Evolutionary conservation across 2,797 vertebrate genomes (phyloP).

Genomic region (Sebastes trivittatus): DNA sequence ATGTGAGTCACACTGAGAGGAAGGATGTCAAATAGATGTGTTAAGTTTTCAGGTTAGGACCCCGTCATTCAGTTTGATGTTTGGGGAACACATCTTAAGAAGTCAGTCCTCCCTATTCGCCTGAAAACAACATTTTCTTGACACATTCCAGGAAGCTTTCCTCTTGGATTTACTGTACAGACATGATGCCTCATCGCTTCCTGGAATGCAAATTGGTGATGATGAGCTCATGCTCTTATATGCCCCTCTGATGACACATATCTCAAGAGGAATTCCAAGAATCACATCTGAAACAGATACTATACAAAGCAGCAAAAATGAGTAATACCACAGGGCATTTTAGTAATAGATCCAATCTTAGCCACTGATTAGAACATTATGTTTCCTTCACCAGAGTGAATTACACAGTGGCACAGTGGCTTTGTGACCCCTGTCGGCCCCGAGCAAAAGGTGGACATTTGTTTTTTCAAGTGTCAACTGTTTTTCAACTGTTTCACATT

Average conservation of each 20-base stretch:
- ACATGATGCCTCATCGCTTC: slow-evolving; percentile 53
- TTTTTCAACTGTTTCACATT: slow-evolving; percentile 54
- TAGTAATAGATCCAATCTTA: not conserved
- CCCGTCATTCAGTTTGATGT: not conserved
- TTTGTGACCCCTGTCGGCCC: slow-evolving; percentile 42
- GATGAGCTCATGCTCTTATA: slow-evolving; percentile 47
- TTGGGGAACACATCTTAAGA: not conserved
- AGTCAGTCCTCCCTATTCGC: not conserved
- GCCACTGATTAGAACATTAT: slow-evolving; percentile 1
- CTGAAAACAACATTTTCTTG: slow-evolving; percentile 6
- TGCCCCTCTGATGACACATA: slow-evolving; percentile 56
- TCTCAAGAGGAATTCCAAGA: slow-evolving; percentile 12
- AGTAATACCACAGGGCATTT: not conserved
- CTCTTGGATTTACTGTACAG: slow-evolving; percentile 37
- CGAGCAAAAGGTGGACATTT: slow-evolving; percentile 70
- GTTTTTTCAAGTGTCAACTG: slow-evolving; percentile 51
- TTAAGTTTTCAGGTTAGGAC: slow-evolving; percentile 8
- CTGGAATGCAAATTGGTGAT: slow-evolving; percentile 57
- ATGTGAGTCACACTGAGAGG: not conserved
- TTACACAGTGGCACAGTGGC: not conserved
- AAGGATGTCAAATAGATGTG: not conserved
- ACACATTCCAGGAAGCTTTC: slow-evolving; percentile 56
- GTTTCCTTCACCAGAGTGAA: slow-evolving; percentile 8
- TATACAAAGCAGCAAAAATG: not conserved
- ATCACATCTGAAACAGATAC: not conserved